Base-by-base conservation (phyloP, 2,888 invertebrate genomes). In the Synergus umbraculus region DNA sequence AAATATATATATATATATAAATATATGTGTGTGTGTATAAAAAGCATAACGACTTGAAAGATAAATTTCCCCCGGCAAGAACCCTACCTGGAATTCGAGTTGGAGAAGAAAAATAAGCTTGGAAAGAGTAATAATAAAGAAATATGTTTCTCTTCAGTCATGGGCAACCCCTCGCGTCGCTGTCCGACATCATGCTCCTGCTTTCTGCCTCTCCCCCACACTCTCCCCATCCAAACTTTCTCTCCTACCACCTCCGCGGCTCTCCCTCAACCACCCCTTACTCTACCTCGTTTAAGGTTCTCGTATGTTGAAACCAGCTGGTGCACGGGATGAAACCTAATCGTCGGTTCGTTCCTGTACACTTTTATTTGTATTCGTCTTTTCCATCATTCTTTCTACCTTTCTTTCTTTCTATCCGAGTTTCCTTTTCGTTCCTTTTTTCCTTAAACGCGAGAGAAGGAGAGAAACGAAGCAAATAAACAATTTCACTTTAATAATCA, bases 121-220 rank as follows among this genome's bases (percentile, higher is more conserved):
- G 89, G 89, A 89, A 88, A 88, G 89, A 91, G 91, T 91, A 92
- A 91, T 91, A 91, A 91, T 91, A 91, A 91, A 91, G 91, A 91
- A 91, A 91, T 91, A 91, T 91, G 91, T 91, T 91, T 91, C 91
- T 91, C 89, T 89, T 90, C 90, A 87, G 88, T 88, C 87, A 87
- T 88, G 85, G 84, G 79, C 86, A 84, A 85, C 85, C 82, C 83
- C 83, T 81, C 77, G 77, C 78, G 76, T 58, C 76, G 54, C 84
- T 67, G 76, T 77, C 66, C 80, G 77, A 78, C 65, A 65, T 13
- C 64, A 46, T 46, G 12, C 60, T 22, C 18, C 15, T 67, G 66
- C 82, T 81, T 78, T 82, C 78, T 81, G 81, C 80, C 81, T 76
- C 76, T 76, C 79, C 29, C 63, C 29, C 58, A 10, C 69, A 54